Percentiles rank a stretch among this genome's conserved stretches.
Evolutionary conservation across 2,797 vertebrate species (phyloP).

Genomic region (Urocyon cinereoargenteus): DNA sequence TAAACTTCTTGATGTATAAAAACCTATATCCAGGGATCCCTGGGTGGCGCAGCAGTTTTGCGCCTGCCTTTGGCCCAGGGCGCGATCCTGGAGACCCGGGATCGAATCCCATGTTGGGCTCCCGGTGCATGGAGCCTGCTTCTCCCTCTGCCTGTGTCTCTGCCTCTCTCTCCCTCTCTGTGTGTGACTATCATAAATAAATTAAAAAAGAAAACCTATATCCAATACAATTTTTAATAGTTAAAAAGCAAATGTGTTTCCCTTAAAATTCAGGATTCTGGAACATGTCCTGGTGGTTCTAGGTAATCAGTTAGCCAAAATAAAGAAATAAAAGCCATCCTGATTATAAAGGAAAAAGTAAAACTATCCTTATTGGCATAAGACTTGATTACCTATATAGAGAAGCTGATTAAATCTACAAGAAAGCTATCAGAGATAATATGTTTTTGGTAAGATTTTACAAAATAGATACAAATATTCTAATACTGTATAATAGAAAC

Average conservation of each 20-base stretch:
- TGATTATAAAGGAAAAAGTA: neutral
- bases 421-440: neutral
- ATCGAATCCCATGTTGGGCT: too few species aligned
- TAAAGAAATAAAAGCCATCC: neutral
- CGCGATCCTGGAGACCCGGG: too few species aligned
- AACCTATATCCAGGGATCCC: too few species aligned
- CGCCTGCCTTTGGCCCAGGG: too few species aligned
- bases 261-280: neutral
- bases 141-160: too few species aligned
- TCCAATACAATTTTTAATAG: neutral
- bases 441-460: neutral
- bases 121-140: too few species aligned
- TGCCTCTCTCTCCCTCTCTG: too few species aligned
- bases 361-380: neutral
- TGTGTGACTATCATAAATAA: too few species aligned
- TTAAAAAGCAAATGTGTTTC: neutral
- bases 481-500: neutral
- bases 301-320: neutral
- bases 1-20: too few species aligned
- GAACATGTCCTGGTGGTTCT: neutral
- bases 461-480: neutral
- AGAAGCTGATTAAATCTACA: neutral
- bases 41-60: too few species aligned
- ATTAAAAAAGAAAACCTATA: neutral
- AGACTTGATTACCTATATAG: neutral